Conservation (phyloP, 2,888 invertebrate genomes). For the Mythimna pallens region DNA sequence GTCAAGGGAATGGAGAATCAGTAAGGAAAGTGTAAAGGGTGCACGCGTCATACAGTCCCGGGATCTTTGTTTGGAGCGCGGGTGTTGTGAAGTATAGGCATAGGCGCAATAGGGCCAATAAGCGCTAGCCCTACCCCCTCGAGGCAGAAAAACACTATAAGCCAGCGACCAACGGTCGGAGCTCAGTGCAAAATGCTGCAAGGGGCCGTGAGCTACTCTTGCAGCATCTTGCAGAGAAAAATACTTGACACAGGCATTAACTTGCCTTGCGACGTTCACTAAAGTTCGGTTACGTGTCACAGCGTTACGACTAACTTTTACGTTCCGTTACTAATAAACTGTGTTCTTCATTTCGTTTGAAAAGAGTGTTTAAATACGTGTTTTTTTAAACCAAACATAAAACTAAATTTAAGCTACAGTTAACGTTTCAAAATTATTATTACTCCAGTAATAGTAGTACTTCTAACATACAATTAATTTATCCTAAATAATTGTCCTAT, state of each 20-base stretch:
- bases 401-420: too few species aligned
- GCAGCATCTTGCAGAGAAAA: not conserved
- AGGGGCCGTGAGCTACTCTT: not conserved
- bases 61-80: not conserved
- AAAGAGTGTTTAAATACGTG: too few species aligned
- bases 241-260: slow-evolving; percentile 1
- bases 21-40: too few species aligned
- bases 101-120: not conserved
- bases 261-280: not conserved
- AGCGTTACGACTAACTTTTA: too few species aligned
- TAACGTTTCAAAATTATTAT: too few species aligned
- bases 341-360: not conserved
- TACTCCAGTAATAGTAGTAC: too few species aligned
- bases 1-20: not conserved
- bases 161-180: not conserved
- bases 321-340: not conserved
- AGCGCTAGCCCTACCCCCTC: not conserved
- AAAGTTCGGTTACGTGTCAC: not conserved
- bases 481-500: too few species aligned
- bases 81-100: not conserved
- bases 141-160: not conserved
- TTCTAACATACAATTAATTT: too few species aligned
- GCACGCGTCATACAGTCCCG: too few species aligned
- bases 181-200: not conserved
- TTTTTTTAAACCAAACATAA: too few species aligned